These are phyloP conservation scores for Neoarius graeffei DNA, from an alignment of 2,113 vertebrate genomes.

Conservation along the genomic window DNA sequence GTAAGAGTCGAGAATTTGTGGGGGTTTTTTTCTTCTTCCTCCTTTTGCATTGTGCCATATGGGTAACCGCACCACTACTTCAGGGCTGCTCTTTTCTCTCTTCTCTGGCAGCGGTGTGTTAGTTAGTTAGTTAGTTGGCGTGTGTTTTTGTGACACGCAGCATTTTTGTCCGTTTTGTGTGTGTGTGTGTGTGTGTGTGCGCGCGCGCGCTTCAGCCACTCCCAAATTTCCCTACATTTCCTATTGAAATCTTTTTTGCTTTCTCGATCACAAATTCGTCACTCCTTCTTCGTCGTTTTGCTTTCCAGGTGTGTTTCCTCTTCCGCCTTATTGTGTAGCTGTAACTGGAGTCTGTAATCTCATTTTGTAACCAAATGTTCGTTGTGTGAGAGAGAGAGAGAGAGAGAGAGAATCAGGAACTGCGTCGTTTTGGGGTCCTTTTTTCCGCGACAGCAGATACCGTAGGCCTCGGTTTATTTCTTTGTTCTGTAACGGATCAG, in stretches of 20 bases:
- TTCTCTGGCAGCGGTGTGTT: not conserved
- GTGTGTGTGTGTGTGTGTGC: not conserved
- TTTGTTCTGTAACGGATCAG: constrained; percentile 17
- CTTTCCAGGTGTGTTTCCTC: not conserved
- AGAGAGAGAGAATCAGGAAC: too few relatives aligned
- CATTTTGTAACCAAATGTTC: too few relatives aligned
- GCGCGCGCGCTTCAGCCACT: constrained; percentile 54
- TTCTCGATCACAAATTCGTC: not conserved
- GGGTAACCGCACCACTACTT: not conserved
- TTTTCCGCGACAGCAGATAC: not conserved
- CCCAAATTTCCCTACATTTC: constrained; percentile 49
- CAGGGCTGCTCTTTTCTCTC: not conserved
- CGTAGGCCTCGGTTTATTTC: not conserved
- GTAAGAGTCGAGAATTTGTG: not conserved
- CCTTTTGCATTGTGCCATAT: not conserved
- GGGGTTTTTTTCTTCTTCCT: not conserved
- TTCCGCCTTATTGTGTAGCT: not conserved
- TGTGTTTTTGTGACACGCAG: constrained; percentile 45
- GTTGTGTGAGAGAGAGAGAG: too few relatives aligned
- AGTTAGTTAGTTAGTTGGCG: too few relatives aligned
- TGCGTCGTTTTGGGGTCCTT: not conserved
- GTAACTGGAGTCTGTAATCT: too few relatives aligned
- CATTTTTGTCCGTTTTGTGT: constrained; percentile 58
- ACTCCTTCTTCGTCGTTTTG: too few relatives aligned
- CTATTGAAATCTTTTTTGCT: not conserved